phyloP scores from a whole-genome alignment of 2,113 vertebrate genomes.

The Pangasianodon gigas region DNA sequence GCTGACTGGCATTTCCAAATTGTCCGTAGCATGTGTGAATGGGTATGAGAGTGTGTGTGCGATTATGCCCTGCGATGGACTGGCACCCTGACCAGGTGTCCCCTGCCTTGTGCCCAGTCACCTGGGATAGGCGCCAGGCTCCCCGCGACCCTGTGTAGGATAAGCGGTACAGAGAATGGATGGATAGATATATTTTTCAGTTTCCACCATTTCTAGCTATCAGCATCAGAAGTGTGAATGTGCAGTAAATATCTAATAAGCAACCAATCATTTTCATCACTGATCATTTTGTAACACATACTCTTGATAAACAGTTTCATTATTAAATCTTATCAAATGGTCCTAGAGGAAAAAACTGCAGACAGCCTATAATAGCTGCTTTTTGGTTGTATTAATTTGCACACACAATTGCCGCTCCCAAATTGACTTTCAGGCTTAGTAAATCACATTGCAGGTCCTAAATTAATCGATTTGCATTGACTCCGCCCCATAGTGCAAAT shows the following conservation, averaged over 20 bases:
- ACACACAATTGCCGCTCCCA: not conserved
- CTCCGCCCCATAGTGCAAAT: not conserved
- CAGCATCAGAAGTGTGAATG: not conserved
- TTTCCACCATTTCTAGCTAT: not conserved
- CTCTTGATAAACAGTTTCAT: not conserved
- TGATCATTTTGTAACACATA: not conserved
- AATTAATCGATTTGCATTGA: not conserved
- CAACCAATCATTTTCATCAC: not conserved
- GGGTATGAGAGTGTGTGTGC: too few relatives aligned
- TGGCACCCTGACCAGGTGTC: too few relatives aligned
- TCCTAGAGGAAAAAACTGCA: not conserved
- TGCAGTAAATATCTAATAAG: too few relatives aligned
- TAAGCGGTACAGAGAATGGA: too few relatives aligned
- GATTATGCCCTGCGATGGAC: too few relatives aligned
- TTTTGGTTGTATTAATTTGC: not conserved
- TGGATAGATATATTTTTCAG: not conserved
- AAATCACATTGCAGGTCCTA: not conserved
- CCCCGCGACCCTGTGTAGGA: too few relatives aligned
- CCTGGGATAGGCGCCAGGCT: too few relatives aligned
- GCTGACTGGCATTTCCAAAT: too few relatives aligned
- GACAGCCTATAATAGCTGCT: not conserved
- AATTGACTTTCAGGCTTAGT: not conserved
- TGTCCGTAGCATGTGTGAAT: too few relatives aligned
- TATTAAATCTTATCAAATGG: not conserved
- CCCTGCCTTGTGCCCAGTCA: too few relatives aligned